These are phyloP conservation scores for Plectropomus leopardus DNA, from an alignment of 2,113 vertebrate genomes.

Conservation along the genomic window DNA sequence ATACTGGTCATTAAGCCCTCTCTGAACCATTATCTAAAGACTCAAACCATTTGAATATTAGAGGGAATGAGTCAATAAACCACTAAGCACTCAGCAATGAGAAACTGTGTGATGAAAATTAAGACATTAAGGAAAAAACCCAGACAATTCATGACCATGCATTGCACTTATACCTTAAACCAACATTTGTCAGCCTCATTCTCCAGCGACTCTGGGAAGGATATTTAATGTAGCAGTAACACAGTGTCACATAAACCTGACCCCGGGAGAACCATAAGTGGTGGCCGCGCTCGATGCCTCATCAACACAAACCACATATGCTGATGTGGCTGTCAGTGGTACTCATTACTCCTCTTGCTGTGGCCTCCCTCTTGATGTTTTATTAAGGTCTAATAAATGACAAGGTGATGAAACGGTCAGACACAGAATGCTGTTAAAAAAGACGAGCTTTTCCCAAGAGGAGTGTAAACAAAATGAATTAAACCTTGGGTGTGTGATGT, in stretches of 20 bases:
- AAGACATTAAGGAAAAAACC: background rate
- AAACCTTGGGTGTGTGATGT: constrained; percentile 33
- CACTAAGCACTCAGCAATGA: constrained; percentile 17
- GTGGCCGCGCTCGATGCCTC: constrained; percentile 35
- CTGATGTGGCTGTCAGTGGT: constrained; percentile 40
- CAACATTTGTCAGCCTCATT: background rate
- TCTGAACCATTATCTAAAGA: constrained; percentile 28
- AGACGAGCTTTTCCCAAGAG: constrained; percentile 26
- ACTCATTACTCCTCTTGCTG: constrained; percentile 17
- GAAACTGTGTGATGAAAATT: constrained; percentile 4
- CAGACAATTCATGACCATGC: background rate
- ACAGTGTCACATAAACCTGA: constrained; percentile 27
- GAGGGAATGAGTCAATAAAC: constrained; percentile 26
- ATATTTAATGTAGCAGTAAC: constrained; percentile 4
- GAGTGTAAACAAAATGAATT: constrained; percentile 39
- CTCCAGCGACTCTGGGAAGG: background rate
- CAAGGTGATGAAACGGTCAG: constrained; percentile 42
- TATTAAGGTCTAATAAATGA: constrained; percentile 62
- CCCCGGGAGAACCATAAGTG: constrained; percentile 17
- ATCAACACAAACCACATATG: constrained; percentile 59
- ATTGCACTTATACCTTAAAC: background rate
- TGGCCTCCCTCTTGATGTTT: constrained; percentile 43
- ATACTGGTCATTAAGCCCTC: constrained; percentile 18
- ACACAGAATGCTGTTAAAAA: constrained; percentile 42
- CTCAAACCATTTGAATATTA: constrained; percentile 21